These are phyloP conservation scores for Plectrocnemia conspersa DNA, from an alignment of 1,140 invertebrate genomes.

Conservation along the genomic window DNA sequence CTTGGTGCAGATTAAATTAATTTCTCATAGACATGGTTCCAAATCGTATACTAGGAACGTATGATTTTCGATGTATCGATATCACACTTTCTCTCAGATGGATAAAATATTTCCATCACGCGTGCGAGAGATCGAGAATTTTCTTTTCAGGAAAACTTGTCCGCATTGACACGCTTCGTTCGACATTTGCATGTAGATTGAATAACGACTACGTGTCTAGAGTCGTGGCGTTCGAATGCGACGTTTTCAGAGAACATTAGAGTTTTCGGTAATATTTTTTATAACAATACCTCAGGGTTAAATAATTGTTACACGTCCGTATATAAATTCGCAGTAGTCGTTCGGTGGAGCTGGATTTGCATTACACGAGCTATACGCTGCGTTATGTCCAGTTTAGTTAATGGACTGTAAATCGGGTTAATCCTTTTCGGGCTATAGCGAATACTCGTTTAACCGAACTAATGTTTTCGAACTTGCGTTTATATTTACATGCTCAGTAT, in stretches of 20 bases:
- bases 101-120: too few relatives aligned
- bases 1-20: too few relatives aligned
- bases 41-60: too few relatives aligned
- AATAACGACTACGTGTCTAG: slow-evolving; percentile 45
- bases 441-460: too few relatives aligned
- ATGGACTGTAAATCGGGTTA: slow-evolving; percentile 22
- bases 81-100: too few relatives aligned
- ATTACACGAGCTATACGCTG: not conserved
- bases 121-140: too few relatives aligned
- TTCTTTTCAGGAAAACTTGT: slow-evolving; percentile 12
- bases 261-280: slow-evolving; percentile 3
- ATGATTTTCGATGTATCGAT: too few relatives aligned
- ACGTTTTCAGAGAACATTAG: not conserved
- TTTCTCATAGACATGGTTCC: too few relatives aligned
- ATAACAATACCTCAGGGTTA: not conserved
- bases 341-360: not conserved
- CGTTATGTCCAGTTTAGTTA: slow-evolving; percentile 7
- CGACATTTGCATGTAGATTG: slow-evolving; percentile 53
- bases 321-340: not conserved
- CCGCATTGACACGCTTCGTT: slow-evolving; percentile 32
- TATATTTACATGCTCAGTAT: too few relatives aligned
- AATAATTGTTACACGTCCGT: not conserved
- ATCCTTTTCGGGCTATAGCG: too few relatives aligned
- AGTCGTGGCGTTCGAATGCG: not conserved
- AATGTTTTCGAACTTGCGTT: too few relatives aligned